Evolutionary conservation across 2,113 vertebrate species (phyloP).

Genomic region (Heteronetta atricapilla): DNA sequence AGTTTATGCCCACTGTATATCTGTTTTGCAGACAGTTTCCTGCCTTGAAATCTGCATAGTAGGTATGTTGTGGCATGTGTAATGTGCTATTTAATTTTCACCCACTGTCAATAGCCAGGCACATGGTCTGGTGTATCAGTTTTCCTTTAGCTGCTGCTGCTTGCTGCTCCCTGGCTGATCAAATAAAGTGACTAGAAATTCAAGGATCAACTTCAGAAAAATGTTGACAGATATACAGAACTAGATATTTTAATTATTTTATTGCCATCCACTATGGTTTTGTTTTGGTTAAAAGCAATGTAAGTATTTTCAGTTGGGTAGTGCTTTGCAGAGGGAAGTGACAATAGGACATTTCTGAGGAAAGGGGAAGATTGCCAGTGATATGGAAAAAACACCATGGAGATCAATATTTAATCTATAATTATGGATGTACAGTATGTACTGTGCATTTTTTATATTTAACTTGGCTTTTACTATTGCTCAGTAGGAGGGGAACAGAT

Average conservation of each 20-base stretch:
- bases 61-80: neutral
- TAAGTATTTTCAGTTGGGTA: neutral
- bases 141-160: neutral
- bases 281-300: neutral
- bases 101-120: neutral
- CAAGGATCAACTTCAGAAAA: neutral
- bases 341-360: neutral
- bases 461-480: conserved; percentile 66
- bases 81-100: neutral
- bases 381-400: conserved; percentile 20
- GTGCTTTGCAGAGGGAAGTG: neutral
- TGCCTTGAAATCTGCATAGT: conserved; percentile 37
- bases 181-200: neutral
- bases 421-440: conserved; percentile 62
- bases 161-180: neutral
- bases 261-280: neutral
- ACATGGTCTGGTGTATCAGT: neutral
- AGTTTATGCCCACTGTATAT: neutral
- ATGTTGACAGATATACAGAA: neutral
- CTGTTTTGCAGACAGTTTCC: conserved; percentile 40
- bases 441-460: conserved; percentile 63
- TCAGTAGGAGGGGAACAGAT: conserved; percentile 60
- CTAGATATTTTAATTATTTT: neutral
- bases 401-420: conserved; percentile 69
- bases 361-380: conserved; percentile 1